Evolutionary conservation across 2,888 invertebrate species (phyloP).

Genomic region (Drosophila anomelani): DNA sequence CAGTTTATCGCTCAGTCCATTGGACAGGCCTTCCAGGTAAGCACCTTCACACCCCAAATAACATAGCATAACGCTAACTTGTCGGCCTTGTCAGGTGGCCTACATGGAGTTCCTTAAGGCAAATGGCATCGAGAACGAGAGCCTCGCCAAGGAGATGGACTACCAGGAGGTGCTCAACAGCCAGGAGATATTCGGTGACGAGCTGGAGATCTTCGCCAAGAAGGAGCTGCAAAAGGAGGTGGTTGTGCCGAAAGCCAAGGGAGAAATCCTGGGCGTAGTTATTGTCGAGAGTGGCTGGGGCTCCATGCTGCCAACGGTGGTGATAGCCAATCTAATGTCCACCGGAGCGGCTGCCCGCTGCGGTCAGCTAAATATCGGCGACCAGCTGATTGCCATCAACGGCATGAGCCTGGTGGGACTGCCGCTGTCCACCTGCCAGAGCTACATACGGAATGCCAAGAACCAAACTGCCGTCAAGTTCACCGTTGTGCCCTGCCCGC

Average conservation of each 20-base stretch:
- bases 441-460: slow-evolving; percentile 99
- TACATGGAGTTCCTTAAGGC: slow-evolving; percentile 99
- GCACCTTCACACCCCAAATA: slow-evolving; percentile 87
- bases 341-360: slow-evolving; percentile 98
- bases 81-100: slow-evolving; percentile 89
- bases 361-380: slow-evolving; percentile 99
- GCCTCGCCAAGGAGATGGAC: slow-evolving; percentile 99
- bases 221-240: slow-evolving; percentile 99
- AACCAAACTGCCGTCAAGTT: slow-evolving; percentile 99
- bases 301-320: slow-evolving; percentile 99
- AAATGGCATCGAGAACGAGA: slow-evolving; percentile 99
- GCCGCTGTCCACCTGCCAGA: slow-evolving; percentile 98
- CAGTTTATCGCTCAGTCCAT: slow-evolving; percentile 99
- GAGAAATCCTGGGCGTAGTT: slow-evolving; percentile 98
- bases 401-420: slow-evolving; percentile 99
- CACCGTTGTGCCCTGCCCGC: slow-evolving; percentile 99
- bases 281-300: slow-evolving; percentile 99
- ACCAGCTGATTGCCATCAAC: slow-evolving; percentile 99
- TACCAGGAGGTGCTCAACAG: slow-evolving; percentile 99
- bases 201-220: slow-evolving; percentile 99
- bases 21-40: slow-evolving; percentile 99
- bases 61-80: background rate
- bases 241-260: slow-evolving; percentile 98
- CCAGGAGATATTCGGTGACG: slow-evolving; percentile 99
- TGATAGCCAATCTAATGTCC: slow-evolving; percentile 98